Evolutionary conservation across 1,140 invertebrate genomes (phyloP).

Genomic region (Pygmarrhopalites habei): DNA sequence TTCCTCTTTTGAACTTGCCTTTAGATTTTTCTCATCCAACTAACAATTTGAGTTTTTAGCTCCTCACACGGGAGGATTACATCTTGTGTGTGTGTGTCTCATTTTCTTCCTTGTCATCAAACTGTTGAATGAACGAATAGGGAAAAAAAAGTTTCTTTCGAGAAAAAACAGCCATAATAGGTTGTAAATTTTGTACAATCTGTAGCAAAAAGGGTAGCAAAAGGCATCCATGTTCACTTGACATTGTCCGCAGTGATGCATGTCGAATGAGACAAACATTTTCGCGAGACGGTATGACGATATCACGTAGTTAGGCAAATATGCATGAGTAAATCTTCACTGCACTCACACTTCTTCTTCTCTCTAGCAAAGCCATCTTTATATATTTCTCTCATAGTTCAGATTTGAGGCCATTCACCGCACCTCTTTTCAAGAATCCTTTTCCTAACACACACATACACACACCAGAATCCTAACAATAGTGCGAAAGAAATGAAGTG

Average conservation of each 20-base stretch:
- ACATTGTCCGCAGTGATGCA: conserved; percentile 17
- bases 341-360: not conserved
- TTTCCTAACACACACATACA: not conserved
- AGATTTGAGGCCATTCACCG: conserved; percentile 21
- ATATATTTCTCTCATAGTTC: conserved; percentile 10
- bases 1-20: too few species aligned
- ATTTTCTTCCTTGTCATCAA: too few species aligned
- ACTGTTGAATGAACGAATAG: too few species aligned
- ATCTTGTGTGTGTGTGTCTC: too few species aligned
- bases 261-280: conserved; percentile 23
- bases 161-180: too few species aligned
- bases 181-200: not conserved
- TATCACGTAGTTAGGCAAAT: conserved; percentile 19
- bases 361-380: conserved; percentile 1
- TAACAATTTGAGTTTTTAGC: too few species aligned
- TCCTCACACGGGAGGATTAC: too few species aligned
- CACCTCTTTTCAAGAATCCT: not conserved
- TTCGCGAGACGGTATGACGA: conserved; percentile 15
- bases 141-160: too few species aligned
- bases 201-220: conserved; percentile 7
- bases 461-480: too few species aligned
- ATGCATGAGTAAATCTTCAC: conserved; percentile 23
- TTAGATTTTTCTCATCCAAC: too few species aligned
- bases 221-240: conserved; percentile 10
- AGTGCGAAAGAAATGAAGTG: too few species aligned